A percentile compares a stretch with the other conserved stretches of the same genome.
These are phyloP conservation scores for Alloplasta piceator DNA, from an alignment of 2,888 invertebrate species.

Conservation along the genomic window DNA sequence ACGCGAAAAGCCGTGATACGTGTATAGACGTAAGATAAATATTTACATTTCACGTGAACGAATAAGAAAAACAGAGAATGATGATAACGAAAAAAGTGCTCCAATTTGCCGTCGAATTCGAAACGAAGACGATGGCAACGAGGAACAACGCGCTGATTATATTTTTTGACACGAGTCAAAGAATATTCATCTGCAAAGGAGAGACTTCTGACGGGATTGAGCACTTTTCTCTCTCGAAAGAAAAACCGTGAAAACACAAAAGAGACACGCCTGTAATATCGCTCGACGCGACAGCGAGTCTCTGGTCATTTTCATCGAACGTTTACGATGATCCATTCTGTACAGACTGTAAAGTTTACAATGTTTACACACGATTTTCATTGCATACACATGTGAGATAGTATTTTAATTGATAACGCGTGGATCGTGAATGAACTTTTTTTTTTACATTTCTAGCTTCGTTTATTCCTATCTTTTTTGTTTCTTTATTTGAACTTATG, in stretches of 20 bases:
- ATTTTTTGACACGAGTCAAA: constrained; percentile 30
- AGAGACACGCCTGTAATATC: constrained; percentile 18
- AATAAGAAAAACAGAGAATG: constrained; percentile 9
- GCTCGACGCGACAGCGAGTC: constrained; percentile 21
- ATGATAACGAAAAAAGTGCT: constrained; percentile 10
- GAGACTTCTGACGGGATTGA: constrained; percentile 17
- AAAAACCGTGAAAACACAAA: background rate
- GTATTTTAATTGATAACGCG: constrained; percentile 55
- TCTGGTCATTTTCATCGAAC: constrained; percentile 40
- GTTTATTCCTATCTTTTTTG: constrained; percentile 16
- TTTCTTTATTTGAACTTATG: background rate
- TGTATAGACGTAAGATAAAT: constrained; percentile 44
- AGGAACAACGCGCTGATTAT: constrained; percentile 17
- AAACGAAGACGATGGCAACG: constrained; percentile 25
- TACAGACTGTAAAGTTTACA: constrained; percentile 60
- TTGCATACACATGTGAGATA: constrained; percentile 30
- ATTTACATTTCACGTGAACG: constrained; percentile 35
- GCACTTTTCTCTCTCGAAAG: background rate
- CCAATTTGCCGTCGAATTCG: background rate
- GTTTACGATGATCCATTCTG: constrained; percentile 30
- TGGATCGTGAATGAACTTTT: constrained; percentile 42
- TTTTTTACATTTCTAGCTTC: constrained; percentile 44
- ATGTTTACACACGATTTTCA: constrained; percentile 42
- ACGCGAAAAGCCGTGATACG: constrained; percentile 53
- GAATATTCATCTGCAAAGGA: constrained; percentile 1